Evolutionary conservation across 2,888 invertebrate genomes (phyloP).

Genomic region (Lamellibrachia satsuma): DNA sequence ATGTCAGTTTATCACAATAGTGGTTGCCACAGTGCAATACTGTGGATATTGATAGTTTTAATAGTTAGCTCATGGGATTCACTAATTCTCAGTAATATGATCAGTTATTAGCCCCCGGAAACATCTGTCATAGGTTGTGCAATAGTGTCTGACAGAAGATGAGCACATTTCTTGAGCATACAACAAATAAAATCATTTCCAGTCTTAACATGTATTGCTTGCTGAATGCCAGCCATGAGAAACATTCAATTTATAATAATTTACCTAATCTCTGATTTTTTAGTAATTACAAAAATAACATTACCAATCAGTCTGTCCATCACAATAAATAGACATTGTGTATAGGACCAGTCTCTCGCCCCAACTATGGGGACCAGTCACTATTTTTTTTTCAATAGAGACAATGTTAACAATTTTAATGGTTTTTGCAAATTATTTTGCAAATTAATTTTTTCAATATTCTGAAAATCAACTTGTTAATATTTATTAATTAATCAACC

Average conservation of each 20-base stretch:
- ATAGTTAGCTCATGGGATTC: background rate
- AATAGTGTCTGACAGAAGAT: background rate
- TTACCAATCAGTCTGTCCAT: no score
- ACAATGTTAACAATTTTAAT: no score
- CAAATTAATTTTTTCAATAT: no score
- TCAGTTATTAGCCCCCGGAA: background rate
- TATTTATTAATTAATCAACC: no score
- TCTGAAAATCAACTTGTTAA: no score
- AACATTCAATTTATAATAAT: background rate
- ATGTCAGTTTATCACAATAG: background rate
- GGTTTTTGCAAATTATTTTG: no score
- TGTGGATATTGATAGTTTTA: background rate
- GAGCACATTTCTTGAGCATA: background rate
- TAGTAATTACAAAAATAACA: no score
- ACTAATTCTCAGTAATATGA: background rate
- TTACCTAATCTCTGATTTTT: background rate
- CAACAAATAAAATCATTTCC: background rate
- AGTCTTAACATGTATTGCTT: background rate
- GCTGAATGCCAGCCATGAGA: background rate
- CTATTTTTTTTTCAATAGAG: no score
- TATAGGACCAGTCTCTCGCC: no score
- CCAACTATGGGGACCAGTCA: no score
- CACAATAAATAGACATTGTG: no score
- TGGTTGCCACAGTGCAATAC: background rate
- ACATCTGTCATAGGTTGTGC: background rate